Conservation (phyloP, 2,888 invertebrate genomes). For the Yponomeuta cagnagella region DNA sequence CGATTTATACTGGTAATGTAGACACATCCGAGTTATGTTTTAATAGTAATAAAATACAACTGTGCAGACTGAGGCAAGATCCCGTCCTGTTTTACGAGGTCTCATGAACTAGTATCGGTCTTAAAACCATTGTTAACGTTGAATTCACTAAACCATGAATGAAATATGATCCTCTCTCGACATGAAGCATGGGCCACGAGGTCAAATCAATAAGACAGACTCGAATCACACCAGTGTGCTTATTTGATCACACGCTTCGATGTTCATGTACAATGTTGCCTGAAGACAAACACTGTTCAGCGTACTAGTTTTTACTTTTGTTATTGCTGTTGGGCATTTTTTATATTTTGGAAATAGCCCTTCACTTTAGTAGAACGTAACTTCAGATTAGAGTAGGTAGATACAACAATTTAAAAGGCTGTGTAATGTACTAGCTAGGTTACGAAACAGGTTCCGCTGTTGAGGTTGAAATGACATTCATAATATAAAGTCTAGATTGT, state of each 20-base stretch:
- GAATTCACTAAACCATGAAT: constrained; percentile 15
- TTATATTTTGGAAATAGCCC: too few species aligned
- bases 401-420: too few species aligned
- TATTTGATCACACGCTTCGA: constrained; percentile 19
- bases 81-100: background rate
- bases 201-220: constrained; percentile 15
- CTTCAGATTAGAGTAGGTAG: too few species aligned
- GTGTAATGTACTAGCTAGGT: too few species aligned
- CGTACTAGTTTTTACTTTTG: background rate
- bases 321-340: too few species aligned
- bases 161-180: constrained; percentile 13
- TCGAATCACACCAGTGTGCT: constrained; percentile 12
- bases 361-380: too few species aligned
- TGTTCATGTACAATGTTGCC: constrained; percentile 16
- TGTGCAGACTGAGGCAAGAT: background rate
- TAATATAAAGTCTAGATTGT: constrained; percentile 14
- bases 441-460: background rate
- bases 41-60: background rate
- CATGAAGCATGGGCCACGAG: constrained; percentile 10
- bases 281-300: constrained; percentile 5
- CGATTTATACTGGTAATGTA: background rate
- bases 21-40: background rate
- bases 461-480: background rate
- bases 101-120: constrained; percentile 3
- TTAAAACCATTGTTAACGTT: constrained; percentile 11